Conservation (phyloP, 2,888 invertebrate genomes). For the Allolobophora icterica region DNA sequence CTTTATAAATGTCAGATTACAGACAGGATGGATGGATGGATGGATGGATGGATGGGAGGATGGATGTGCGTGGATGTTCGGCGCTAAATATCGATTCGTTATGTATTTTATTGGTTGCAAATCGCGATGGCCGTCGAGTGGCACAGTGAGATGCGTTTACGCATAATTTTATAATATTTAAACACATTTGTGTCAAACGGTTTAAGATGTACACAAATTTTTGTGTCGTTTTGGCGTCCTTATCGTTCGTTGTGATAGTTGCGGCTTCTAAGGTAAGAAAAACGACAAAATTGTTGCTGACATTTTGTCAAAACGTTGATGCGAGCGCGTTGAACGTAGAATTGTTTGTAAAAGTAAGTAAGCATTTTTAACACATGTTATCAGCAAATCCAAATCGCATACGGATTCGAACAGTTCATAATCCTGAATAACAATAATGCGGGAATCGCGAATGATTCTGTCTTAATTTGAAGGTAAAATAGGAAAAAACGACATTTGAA, state of each 20-base stretch:
- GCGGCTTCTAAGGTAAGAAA: not conserved
- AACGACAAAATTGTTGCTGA: not conserved
- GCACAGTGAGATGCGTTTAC: conserved; percentile 15
- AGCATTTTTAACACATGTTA: not conserved
- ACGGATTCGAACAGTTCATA: not conserved
- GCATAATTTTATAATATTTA: conserved; percentile 26
- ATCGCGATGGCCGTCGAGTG: not conserved
- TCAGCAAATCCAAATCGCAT: not conserved
- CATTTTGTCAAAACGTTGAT: not conserved
- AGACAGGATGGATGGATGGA: too few relatives aligned
- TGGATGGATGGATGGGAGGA: not conserved
- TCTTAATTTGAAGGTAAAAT: not conserved
- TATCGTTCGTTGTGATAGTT: conserved; percentile 13
- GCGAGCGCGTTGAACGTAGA: not conserved
- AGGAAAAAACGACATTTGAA: not conserved
- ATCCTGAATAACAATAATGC: not conserved
- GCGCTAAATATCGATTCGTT: not conserved
- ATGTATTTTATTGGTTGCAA: not conserved
- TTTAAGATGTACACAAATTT: conserved; percentile 25
- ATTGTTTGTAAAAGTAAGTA: conserved; percentile 6
- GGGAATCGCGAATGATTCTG: not conserved
- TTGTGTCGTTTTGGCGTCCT: not conserved
- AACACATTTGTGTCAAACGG: not conserved
- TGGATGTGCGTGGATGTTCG: not conserved
- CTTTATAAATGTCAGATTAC: too few relatives aligned